phyloP scores from a whole-genome alignment of 2,797 vertebrate genomes.

The Sebastiscus tertius region DNA sequence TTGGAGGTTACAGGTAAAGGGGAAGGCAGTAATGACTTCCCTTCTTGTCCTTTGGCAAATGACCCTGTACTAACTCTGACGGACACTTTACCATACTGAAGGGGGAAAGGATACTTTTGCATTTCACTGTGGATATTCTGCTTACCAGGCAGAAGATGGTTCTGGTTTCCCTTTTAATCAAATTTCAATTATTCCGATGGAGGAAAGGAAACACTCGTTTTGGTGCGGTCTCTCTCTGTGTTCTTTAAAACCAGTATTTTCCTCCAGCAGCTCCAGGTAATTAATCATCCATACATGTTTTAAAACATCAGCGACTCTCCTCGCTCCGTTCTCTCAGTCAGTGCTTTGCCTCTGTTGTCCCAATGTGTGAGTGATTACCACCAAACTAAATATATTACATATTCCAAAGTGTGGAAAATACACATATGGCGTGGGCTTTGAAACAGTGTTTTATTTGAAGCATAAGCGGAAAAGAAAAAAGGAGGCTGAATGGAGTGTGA shows the following conservation, averaged over 20 bases:
- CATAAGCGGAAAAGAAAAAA: slow-evolving; percentile 71
- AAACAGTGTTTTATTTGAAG: slow-evolving; percentile 79
- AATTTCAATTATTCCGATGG: slow-evolving; percentile 81
- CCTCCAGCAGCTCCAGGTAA: slow-evolving; percentile 77
- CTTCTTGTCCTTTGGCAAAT: slow-evolving; percentile 78
- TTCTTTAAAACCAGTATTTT: slow-evolving; percentile 82
- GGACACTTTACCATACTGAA: slow-evolving; percentile 72
- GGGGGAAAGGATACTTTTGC: slow-evolving; percentile 66
- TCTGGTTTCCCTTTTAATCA: slow-evolving; percentile 82
- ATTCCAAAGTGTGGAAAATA: slow-evolving; percentile 81
- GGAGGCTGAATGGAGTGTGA: slow-evolving; percentile 59
- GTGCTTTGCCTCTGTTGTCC: slow-evolving; percentile 78
- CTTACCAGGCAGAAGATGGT: slow-evolving; percentile 76
- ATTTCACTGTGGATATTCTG: slow-evolving; percentile 76
- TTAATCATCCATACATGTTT: slow-evolving; percentile 85
- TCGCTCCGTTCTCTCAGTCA: slow-evolving; percentile 67
- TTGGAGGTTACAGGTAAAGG: slow-evolving; percentile 80
- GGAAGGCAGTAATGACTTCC: slow-evolving; percentile 73
- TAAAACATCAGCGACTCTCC: slow-evolving; percentile 81
- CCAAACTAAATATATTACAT: slow-evolving; percentile 80
- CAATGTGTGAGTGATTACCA: slow-evolving; percentile 81
- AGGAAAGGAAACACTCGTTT: slow-evolving; percentile 71
- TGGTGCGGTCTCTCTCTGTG: slow-evolving; percentile 64
- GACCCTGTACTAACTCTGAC: slow-evolving; percentile 72
- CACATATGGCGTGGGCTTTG: slow-evolving; percentile 80